A percentile compares a stretch with the other conserved stretches of the same genome.
These are phyloP conservation scores for Ecliptopera silaceata DNA, from an alignment of 2,888 invertebrate species.

Conservation along the genomic window DNA sequence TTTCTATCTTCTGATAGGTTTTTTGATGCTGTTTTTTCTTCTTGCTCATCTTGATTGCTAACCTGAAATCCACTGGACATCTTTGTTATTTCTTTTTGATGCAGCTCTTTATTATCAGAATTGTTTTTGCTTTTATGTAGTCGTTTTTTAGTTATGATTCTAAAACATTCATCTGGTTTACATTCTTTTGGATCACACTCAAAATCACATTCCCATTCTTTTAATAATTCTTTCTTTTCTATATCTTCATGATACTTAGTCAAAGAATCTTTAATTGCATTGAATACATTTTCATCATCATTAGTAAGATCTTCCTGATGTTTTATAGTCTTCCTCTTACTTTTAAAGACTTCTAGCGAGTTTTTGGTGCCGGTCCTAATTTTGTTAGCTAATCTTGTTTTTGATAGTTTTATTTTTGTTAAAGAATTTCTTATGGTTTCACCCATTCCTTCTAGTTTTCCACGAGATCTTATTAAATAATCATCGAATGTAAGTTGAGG, in stretches of 20 bases:
- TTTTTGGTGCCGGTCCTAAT: slow-evolving; percentile 3
- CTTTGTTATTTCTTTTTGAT: background rate
- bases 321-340: background rate
- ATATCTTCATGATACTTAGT: slow-evolving; percentile 46
- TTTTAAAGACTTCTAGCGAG: slow-evolving; percentile 4
- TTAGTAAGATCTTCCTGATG: background rate
- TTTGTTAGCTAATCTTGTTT: slow-evolving; percentile 1
- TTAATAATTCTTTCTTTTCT: slow-evolving; percentile 27
- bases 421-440: slow-evolving; percentile 35
- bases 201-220: slow-evolving; percentile 46
- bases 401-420: slow-evolving; percentile 40
- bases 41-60: slow-evolving; percentile 10
- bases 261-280: slow-evolving; percentile 46
- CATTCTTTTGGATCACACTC: slow-evolving; percentile 45
- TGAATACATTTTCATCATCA: slow-evolving; percentile 8
- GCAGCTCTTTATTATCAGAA: background rate
- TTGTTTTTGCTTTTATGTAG: slow-evolving; percentile 6
- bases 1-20: background rate
- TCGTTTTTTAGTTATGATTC: slow-evolving; percentile 34
- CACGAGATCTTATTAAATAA: slow-evolving; percentile 11
- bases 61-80: slow-evolving; percentile 6
- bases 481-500: slow-evolving; percentile 5
- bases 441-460: slow-evolving; percentile 19
- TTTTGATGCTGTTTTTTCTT: slow-evolving; percentile 12
- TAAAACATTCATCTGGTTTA: slow-evolving; percentile 46